Evolutionary conservation across 2,888 invertebrate species (phyloP), one percentile per base, ranked within the genome.

Genomic region (Podabrus alpinus): DNA sequence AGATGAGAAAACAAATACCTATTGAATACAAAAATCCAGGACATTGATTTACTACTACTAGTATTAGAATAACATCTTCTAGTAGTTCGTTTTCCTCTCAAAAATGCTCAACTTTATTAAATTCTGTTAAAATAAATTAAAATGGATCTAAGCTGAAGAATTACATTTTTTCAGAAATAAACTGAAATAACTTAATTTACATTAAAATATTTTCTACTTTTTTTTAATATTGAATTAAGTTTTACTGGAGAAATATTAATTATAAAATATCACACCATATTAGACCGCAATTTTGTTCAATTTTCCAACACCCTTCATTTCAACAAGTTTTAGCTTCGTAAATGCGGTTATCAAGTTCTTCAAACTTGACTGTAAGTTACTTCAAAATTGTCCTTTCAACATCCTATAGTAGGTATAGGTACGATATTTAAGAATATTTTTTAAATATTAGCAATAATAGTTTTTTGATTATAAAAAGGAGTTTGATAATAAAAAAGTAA

Each of bases 371-470:
- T 79, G 61, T 76, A 83, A 83, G 81, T 82, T 83, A 82, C 81
- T 80, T 78, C 77, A 76, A 78, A 81, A 84, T 84, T 83, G 84
- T 84, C 84, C 84, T 83, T 85, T 84, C 83, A 84, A 84, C 83
- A 25, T 25, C 11, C 11, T 3, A 25, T 3, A 11, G 2, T 13
- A 29, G 83, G 78, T 77, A 79, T 13, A 29, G 83, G 78, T 77
- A 79, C 80, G 82, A 80, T 80, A 80, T 79, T 80, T 76, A 75
- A 78, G 76, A 76, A 45, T n/a, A 45, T n/a, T 7, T 45, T 64
- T 64, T 1, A 21, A 21, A 17, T 19, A 64, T 21, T 19, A 19
- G 11, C 5, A 64, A 19, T 64, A 19, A 64, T 19, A 64, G 21
- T 13, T 64, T 19, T 17, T 64, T 19, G 7, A 19, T 15, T 19